phyloP scores from a whole-genome alignment of 2,113 vertebrate genomes.

The Hystrix cristata region DNA sequence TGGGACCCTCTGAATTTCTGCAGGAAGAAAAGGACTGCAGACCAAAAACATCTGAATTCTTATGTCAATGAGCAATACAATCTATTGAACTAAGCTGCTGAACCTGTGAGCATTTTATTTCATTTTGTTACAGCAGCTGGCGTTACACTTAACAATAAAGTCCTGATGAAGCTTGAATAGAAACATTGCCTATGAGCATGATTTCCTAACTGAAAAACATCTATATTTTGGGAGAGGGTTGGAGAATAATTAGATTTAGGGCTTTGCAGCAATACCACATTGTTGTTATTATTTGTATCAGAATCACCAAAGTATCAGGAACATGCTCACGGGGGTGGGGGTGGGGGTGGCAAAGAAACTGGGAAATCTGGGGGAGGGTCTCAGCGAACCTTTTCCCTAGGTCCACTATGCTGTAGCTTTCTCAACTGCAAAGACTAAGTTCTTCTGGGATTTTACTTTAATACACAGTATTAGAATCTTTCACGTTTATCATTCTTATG shows the following conservation, averaged over 20 bases:
- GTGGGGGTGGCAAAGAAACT: not conserved
- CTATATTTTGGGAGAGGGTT: not conserved
- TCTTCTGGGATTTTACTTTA: not conserved
- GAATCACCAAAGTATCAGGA: not conserved
- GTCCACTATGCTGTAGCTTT: not conserved
- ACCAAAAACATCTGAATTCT: not conserved
- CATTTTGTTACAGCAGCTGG: slow-evolving; percentile 15
- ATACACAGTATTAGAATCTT: not conserved
- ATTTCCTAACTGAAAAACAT: not conserved
- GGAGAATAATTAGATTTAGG: not conserved
- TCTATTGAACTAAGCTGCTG: not conserved
- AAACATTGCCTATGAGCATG: not conserved
- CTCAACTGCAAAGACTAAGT: not conserved
- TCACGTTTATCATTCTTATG: not conserved
- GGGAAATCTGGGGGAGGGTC: rapidly evolving
- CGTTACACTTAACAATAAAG: not conserved
- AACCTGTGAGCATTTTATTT: not conserved
- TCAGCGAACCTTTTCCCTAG: not conserved
- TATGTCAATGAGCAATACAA: not conserved
- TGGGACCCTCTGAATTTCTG: not conserved
- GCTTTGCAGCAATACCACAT: not conserved
- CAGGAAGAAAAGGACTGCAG: not conserved
- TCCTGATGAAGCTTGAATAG: not conserved
- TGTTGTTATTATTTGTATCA: not conserved
- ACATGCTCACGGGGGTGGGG: not conserved